phyloP scores from a whole-genome alignment of 2,888 invertebrate genomes.

The Seira musarum region DNA sequence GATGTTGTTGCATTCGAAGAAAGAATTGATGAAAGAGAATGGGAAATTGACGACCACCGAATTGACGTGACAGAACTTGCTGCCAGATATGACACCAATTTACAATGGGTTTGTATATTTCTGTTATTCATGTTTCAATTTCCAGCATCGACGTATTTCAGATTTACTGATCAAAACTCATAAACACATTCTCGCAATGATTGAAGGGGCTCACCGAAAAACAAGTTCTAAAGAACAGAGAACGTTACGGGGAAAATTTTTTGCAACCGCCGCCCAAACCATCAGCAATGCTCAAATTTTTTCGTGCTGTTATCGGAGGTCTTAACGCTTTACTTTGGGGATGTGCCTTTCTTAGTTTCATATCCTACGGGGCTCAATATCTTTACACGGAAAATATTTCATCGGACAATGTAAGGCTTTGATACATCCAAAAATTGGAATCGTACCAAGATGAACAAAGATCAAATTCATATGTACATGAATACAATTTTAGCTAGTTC shows the following conservation, averaged over 20 bases:
- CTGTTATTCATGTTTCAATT: not conserved
- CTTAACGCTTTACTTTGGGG: slow-evolving; percentile 74
- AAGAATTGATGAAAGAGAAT: slow-evolving; percentile 51
- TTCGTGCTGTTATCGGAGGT: slow-evolving; percentile 75
- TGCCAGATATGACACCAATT: slow-evolving; percentile 59
- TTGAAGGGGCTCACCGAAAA: slow-evolving; percentile 72
- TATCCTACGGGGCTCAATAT: slow-evolving; percentile 73
- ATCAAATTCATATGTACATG: not conserved
- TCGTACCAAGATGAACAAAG: not conserved
- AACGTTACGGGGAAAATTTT: slow-evolving; percentile 72
- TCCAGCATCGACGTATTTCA: slow-evolving; percentile 72
- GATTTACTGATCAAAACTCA: not conserved
- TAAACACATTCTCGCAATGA: no score
- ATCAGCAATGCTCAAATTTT: slow-evolving; percentile 75
- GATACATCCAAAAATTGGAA: no score
- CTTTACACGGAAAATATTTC: slow-evolving; percentile 73
- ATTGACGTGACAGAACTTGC: slow-evolving; percentile 50
- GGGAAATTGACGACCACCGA: slow-evolving; percentile 65
- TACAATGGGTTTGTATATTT: no score
- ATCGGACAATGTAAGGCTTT: slow-evolving; percentile 73
- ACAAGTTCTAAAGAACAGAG: slow-evolving; percentile 72
- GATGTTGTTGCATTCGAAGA: slow-evolving; percentile 54
- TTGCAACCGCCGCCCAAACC: slow-evolving; percentile 74
- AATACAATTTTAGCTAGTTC: slow-evolving; percentile 44
- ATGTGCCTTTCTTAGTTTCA: slow-evolving; percentile 73